Evolutionary conservation across 2,888 invertebrate genomes (phyloP).

Genomic region (Pteria penguin): DNA sequence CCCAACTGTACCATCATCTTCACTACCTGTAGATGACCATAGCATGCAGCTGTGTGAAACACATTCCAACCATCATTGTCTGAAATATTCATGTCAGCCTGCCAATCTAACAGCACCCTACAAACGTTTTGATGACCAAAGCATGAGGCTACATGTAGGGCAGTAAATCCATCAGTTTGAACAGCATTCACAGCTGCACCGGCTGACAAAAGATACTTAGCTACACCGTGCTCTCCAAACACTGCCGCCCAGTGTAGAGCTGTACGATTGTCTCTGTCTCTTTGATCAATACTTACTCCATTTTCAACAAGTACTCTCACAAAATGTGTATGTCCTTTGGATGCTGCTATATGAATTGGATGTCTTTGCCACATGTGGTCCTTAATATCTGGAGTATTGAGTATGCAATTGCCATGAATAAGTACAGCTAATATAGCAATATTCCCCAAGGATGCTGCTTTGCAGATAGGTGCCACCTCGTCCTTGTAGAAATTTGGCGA

Average conservation of each 20-base stretch:
- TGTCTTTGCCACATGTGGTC: conserved; percentile 68
- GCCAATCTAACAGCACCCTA: conserved; percentile 59
- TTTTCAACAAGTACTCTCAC: conserved; percentile 59
- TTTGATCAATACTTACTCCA: conserved; percentile 66
- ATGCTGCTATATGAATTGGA: conserved; percentile 73
- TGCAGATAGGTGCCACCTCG: conserved; percentile 63
- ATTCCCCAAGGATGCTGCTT: conserved; percentile 59
- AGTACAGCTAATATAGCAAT: conserved; percentile 62
- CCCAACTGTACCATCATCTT: conserved; percentile 61
- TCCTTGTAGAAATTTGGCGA: conserved; percentile 60
- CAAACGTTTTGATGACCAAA: conserved; percentile 65
- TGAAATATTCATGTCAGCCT: conserved; percentile 63
- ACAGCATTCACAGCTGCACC: conserved; percentile 67
- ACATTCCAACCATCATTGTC: conserved; percentile 76
- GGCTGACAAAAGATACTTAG: conserved; percentile 58
- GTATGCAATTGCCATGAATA: conserved; percentile 64
- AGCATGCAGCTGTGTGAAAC: conserved; percentile 73
- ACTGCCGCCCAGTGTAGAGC: conserved; percentile 73
- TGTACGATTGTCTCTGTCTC: conserved; percentile 69
- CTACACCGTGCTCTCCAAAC: conserved; percentile 59
- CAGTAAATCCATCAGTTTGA: conserved; percentile 74
- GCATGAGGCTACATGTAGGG: conserved; percentile 74
- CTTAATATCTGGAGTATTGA: conserved; percentile 54
- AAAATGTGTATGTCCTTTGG: conserved; percentile 61
- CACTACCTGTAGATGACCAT: conserved; percentile 66